Evolutionary conservation across 2,113 vertebrate genomes (phyloP).

Genomic region (Podarcis cretensis): DNA sequence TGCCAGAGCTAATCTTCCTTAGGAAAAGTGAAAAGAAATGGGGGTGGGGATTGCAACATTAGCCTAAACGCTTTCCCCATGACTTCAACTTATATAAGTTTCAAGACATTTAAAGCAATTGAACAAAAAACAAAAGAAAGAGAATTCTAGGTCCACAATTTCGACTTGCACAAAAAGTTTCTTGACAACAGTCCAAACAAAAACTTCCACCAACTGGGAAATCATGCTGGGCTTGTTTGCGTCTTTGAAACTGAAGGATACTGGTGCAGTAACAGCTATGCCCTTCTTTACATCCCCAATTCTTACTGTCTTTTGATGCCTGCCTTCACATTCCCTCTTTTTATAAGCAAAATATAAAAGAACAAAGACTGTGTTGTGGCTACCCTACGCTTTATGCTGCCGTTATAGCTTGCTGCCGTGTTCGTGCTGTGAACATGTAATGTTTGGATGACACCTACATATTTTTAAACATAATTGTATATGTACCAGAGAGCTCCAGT

Average conservation of each 20-base stretch:
- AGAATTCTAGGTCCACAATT: background rate
- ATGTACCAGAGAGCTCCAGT: background rate
- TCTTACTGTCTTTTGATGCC: background rate
- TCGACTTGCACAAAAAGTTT: background rate
- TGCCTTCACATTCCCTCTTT: too few relatives aligned
- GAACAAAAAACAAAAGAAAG: background rate
- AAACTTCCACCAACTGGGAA: background rate
- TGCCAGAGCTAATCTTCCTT: constrained; percentile 13
- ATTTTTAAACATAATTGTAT: background rate
- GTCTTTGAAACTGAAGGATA: background rate
- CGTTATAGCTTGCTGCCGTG: background rate
- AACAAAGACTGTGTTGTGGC: too few relatives aligned
- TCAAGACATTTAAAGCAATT: background rate
- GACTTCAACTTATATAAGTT: constrained; percentile 6
- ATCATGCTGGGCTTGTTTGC: background rate
- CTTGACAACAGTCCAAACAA: background rate
- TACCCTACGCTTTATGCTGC: background rate
- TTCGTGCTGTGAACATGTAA: background rate
- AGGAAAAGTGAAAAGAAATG: constrained; percentile 1
- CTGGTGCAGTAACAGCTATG: background rate
- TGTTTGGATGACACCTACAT: background rate
- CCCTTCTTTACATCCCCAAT: background rate
- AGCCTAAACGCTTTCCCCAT: constrained; percentile 27
- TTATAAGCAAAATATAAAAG: background rate
- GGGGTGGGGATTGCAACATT: background rate